Conservation (phyloP, 1,140 invertebrate genomes). For the Vanessa tameamea region DNA sequence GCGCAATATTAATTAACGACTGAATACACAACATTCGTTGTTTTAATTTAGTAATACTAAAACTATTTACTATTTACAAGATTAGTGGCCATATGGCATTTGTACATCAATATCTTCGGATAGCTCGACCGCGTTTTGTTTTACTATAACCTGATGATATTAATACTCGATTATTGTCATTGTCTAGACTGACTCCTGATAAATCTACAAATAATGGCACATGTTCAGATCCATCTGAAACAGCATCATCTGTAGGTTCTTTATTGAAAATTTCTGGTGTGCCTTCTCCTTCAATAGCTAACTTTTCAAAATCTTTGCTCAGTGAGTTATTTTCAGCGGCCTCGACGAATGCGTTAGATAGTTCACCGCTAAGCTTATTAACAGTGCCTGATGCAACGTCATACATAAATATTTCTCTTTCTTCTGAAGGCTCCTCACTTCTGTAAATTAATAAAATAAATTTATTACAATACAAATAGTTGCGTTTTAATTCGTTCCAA, state of each 20-base stretch:
- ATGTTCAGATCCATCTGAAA: constrained; percentile 68
- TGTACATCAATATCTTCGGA: constrained; percentile 64
- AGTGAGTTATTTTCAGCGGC: constrained; percentile 91
- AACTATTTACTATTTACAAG: constrained; percentile 74
- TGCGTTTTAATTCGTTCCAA: no score
- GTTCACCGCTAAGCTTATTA: constrained; percentile 86
- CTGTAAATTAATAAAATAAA: constrained; percentile 61
- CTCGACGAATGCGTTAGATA: constrained; percentile 90
- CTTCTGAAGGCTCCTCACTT: constrained; percentile 76
- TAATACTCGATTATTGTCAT: constrained; percentile 69
- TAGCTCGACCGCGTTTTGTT: constrained; percentile 76
- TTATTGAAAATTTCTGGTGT: constrained; percentile 76
- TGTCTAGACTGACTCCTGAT: constrained; percentile 66
- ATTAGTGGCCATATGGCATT: constrained; percentile 48
- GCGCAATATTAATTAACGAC: constrained; percentile 63
- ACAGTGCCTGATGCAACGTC: constrained; percentile 85
- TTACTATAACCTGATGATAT: constrained; percentile 81
- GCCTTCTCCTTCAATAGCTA: constrained; percentile 82
- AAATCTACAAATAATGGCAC: constrained; percentile 76
- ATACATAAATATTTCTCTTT: constrained; percentile 92
- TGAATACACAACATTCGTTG: constrained; percentile 64
- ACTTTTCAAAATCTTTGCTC: constrained; percentile 83
- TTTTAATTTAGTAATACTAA: constrained; percentile 77
- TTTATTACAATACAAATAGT: background rate
- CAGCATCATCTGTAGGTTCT: constrained; percentile 43